These are phyloP conservation scores for Nyleta sp. DNA, from an alignment of 2,888 invertebrate species.

Conservation along the genomic window DNA sequence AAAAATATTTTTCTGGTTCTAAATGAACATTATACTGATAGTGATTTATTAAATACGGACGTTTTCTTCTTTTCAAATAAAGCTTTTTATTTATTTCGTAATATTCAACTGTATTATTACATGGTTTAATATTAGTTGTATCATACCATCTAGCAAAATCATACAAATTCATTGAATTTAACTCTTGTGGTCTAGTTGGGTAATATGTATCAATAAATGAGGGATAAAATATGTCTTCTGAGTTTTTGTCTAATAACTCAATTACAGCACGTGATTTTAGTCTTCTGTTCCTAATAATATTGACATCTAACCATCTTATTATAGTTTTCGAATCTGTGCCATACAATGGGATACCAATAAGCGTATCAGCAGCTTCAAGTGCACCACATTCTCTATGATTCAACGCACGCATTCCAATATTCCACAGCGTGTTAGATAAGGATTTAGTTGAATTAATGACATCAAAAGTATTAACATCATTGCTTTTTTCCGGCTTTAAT, in stretches of 20 bases:
- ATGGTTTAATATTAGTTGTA: conserved; percentile 36
- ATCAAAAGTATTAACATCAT: conserved; percentile 65
- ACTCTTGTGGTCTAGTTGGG: conserved; percentile 66
- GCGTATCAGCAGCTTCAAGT: no score
- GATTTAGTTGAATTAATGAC: conserved; percentile 71
- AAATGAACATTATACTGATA: conserved; percentile 42
- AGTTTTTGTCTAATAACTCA: conserved; percentile 48
- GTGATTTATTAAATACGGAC: conserved; percentile 48
- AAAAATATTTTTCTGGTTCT: conserved; percentile 54
- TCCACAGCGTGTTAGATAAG: conserved; percentile 69
- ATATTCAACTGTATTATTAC: neutral
- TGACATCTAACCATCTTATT: conserved; percentile 51
- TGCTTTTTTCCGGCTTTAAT: conserved; percentile 58
- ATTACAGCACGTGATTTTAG: conserved; percentile 36
- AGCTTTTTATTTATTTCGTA: conserved; percentile 7
- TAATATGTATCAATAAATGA: conserved; percentile 58
- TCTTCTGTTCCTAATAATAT: conserved; percentile 35
- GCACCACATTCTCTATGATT: no score
- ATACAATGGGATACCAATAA: conserved; percentile 69
- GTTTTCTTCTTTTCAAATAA: conserved; percentile 61
- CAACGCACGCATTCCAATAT: neutral
- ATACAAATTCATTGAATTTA: conserved; percentile 58
- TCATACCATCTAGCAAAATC: conserved; percentile 64
- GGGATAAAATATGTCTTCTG: conserved; percentile 71
- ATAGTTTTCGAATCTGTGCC: conserved; percentile 73